Percentiles rank a stretch among this genome's conserved stretches.
Conservation (phyloP, 2,113 vertebrate genomes). For the Cynocephalus volans region DNA sequence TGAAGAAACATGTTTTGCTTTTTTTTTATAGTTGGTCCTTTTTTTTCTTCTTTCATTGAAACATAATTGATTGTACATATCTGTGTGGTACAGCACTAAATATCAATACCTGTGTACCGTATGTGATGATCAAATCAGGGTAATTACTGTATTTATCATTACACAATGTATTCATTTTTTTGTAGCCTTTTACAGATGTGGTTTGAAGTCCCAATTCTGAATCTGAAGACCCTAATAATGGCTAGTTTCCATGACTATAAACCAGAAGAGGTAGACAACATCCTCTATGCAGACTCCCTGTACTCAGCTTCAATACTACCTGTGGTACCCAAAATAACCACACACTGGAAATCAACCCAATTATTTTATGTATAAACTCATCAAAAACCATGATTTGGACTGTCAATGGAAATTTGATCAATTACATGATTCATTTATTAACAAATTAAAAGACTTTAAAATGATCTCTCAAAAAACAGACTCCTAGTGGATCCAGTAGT, state of each 20-base stretch:
- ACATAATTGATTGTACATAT: too few species aligned
- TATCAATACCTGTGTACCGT: too few species aligned
- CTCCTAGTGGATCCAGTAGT: background rate
- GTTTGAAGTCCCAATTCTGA: background rate
- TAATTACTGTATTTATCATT: too few species aligned
- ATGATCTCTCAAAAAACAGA: slow-evolving; percentile 42
- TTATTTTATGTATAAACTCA: background rate
- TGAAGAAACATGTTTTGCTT: background rate
- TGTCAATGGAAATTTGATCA: background rate
- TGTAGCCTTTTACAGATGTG: background rate
- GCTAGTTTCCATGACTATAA: background rate
- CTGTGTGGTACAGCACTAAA: too few species aligned
- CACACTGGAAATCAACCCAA: background rate
- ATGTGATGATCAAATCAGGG: too few species aligned
- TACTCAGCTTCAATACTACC: background rate
- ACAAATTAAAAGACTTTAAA: slow-evolving; percentile 14
- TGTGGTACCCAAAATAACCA: background rate
- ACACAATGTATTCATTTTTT: too few species aligned
- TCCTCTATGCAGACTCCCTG: background rate
- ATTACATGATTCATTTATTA: background rate
- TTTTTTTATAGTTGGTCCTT: too few species aligned
- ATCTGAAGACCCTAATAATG: background rate
- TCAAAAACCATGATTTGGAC: background rate
- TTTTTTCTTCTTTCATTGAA: too few species aligned
- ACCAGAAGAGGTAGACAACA: background rate